Percentiles rank a stretch among this genome's conserved stretches.
phyloP scores from a whole-genome alignment of 2,113 vertebrate species.

The Chloroceryle aenea region DNA sequence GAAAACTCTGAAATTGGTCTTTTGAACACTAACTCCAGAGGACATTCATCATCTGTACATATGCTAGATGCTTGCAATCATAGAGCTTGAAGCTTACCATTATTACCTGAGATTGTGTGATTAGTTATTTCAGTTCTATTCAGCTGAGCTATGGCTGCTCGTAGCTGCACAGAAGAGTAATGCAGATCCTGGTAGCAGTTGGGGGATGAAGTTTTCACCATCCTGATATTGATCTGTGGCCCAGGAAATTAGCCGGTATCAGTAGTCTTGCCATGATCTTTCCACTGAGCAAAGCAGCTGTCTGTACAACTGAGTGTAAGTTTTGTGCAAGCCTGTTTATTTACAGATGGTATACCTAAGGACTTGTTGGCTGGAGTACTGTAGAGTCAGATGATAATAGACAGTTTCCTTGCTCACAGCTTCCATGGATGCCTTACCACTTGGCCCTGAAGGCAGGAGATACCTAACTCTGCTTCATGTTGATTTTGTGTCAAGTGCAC shows the following conservation, averaged over 20 bases:
- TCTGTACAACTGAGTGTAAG: background rate
- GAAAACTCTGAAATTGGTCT: background rate
- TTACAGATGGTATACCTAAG: background rate
- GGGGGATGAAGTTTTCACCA: background rate
- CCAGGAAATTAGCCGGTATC: background rate
- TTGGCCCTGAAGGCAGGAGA: background rate
- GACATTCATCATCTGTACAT: background rate
- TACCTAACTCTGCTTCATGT: background rate
- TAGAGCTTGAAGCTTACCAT: background rate
- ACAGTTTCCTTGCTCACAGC: background rate
- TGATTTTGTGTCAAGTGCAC: accelerated
- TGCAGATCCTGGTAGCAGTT: background rate
- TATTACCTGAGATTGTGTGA: background rate
- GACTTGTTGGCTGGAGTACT: background rate
- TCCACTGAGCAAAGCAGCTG: background rate
- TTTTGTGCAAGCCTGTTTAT: background rate
- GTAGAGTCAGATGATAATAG: background rate
- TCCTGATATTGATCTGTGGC: background rate
- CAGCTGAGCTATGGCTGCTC: background rate
- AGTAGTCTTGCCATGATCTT: background rate
- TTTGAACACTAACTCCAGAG: background rate
- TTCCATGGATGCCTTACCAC: background rate
- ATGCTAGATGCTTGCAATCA: background rate
- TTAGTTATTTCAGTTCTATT: conserved; percentile 12
- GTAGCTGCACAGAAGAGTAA: background rate